Evolutionary conservation across 2,888 invertebrate species (phyloP), one percentile per base, ranked within the genome.

Genomic region (Tribolium freemani): DNA sequence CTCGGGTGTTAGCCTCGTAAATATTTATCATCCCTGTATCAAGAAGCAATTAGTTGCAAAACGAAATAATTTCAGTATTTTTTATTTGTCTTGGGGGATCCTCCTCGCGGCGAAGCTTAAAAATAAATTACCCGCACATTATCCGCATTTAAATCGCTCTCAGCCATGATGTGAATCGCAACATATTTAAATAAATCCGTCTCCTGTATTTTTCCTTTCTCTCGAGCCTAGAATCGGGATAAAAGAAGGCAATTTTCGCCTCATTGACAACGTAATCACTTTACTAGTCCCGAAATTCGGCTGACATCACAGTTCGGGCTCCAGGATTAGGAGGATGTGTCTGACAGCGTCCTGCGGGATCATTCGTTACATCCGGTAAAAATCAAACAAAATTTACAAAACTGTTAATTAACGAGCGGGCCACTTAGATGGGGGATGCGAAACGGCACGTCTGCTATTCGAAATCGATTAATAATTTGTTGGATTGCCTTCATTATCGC

Each of bases 251-350:
- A 73, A 73, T 73, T 74, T 71, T 71, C 71, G 71, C 74, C 63
- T 74, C 74, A 74, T 71, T 71, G 74, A 74, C 74, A 64, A 68
- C 74, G 74, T 71, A 73, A 73, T 73, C 73, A 71, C 57, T 73
- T 73, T 69, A 58, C 58, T 67, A 67, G 69, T 53, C 38, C 60
- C 38, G 21, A 61, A 69, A 73, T 77, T 70, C 63, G 61, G 74
- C 77, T 75, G 77, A 77, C 77, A 74, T 76, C 71, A 71, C 63
- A 72, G 74, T 63, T 71, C 69, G 67, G 67, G 21, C 30, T 5
- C 26, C 26, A 5, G 56, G 67, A 46, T 67, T 66, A 54, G 56
- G 66, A 46, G 69, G 44, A 30, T 69, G 69, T 53, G 21, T 60
- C 44, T 69, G 69, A 69, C 69, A 69, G 69, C 44, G 53, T 20